phyloP scores from a whole-genome alignment of 2,888 invertebrate species.

The Lamellibrachia columna region DNA sequence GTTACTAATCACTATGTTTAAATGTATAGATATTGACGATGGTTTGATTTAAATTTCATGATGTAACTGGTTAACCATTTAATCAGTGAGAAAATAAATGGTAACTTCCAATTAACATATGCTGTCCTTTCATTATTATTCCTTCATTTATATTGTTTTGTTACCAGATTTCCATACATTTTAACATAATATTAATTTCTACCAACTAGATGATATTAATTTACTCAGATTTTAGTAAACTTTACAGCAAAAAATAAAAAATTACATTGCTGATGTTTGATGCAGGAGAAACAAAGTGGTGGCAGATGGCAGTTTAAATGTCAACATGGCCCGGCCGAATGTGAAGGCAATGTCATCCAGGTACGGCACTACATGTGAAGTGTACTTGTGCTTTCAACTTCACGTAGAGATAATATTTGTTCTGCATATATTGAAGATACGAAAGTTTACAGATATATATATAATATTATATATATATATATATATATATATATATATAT shows the following conservation, averaged over 20 bases:
- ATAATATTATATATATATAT: neutral
- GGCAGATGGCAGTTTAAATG: slow-evolving; percentile 57
- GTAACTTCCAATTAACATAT: neutral
- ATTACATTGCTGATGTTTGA: neutral
- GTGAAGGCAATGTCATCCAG: slow-evolving; percentile 61
- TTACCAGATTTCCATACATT: slow-evolving; percentile 23
- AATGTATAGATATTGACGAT: no score
- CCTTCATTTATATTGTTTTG: no score
- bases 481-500: neutral
- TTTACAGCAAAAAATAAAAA: neutral
- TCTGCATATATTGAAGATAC: neutral
- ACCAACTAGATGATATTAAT: no score
- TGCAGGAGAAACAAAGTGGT: slow-evolving; percentile 49
- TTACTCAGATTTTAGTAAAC: neutral
- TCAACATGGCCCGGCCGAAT: slow-evolving; percentile 64
- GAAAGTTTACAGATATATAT: neutral
- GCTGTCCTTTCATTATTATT: no score
- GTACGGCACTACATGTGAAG: slow-evolving; percentile 42
- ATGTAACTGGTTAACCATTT: neutral
- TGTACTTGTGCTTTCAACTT: neutral
- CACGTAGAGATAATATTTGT: neutral
- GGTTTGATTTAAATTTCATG: no score
- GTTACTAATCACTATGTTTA: no score
- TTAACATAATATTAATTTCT: slow-evolving; percentile 21
- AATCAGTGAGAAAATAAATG: neutral